A percentile compares a stretch with the other conserved stretches of the same genome.
Evolutionary conservation across 1,140 invertebrate genomes (phyloP).

Genomic region (Dreissena polymorpha): DNA sequence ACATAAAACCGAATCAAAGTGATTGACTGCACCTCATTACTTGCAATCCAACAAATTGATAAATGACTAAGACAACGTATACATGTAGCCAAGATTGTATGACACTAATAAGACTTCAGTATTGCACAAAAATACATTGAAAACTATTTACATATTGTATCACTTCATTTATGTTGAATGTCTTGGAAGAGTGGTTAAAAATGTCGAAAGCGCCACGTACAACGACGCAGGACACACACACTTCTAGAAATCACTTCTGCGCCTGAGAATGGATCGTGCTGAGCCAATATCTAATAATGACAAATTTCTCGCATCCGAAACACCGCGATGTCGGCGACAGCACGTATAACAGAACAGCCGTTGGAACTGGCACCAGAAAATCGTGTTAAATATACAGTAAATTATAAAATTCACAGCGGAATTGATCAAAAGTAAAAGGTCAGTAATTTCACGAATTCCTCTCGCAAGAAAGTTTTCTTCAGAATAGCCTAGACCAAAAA

Average conservation of each 20-base stretch:
- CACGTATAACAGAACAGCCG: slow-evolving; percentile 60
- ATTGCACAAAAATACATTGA: too few relatives aligned
- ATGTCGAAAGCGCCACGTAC: too few relatives aligned
- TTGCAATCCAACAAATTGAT: too few relatives aligned
- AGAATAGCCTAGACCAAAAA: slow-evolving; percentile 75
- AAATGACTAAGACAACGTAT: too few relatives aligned
- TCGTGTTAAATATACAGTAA: slow-evolving; percentile 88
- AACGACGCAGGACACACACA: too few relatives aligned
- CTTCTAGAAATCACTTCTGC: slow-evolving; percentile 23
- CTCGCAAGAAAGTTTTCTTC: slow-evolving; percentile 76
- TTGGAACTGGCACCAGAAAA: slow-evolving; percentile 81
- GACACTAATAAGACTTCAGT: too few relatives aligned
- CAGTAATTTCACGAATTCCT: slow-evolving; percentile 87
- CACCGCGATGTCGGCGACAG: neutral
- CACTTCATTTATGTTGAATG: too few relatives aligned
- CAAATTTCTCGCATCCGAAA: slow-evolving; percentile 19
- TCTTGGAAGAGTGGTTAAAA: too few relatives aligned
- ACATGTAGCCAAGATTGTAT: too few relatives aligned
- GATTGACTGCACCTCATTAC: too few relatives aligned
- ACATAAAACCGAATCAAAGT: too few relatives aligned
- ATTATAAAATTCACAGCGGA: slow-evolving; percentile 88
- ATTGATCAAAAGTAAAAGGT: slow-evolving; percentile 87
- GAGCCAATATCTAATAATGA: slow-evolving; percentile 30
- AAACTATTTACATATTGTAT: too few relatives aligned
- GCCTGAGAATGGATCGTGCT: slow-evolving; percentile 21